A percentile compares a stretch with the other conserved stretches of the same genome.
Conservation (phyloP, 92 coral and sea anemone genomes). For the Parazoanthus atlanticus region DNA sequence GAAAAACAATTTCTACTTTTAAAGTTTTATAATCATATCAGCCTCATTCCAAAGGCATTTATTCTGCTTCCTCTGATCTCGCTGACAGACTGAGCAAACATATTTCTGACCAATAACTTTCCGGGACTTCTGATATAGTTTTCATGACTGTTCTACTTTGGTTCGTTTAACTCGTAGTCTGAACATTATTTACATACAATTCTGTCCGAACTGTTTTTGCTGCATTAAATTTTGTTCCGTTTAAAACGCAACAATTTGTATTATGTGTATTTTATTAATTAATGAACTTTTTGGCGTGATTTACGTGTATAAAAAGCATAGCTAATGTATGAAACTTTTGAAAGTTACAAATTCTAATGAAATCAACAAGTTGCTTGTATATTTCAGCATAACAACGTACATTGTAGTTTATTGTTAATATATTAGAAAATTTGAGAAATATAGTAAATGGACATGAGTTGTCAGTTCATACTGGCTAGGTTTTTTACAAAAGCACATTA, state of each 20-base stretch:
- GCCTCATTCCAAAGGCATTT: constrained; percentile 8
- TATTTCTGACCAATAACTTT: background rate
- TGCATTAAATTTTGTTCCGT: background rate
- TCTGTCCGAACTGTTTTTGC: background rate
- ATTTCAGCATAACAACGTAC: background rate
- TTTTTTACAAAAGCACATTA: too few relatives aligned
- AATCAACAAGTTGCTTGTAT: constrained; percentile 23
- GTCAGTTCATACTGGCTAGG: background rate
- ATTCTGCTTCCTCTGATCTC: constrained; percentile 24
- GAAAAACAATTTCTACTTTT: background rate
- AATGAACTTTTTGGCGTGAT: background rate
- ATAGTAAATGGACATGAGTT: too few relatives aligned
- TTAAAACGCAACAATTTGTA: background rate
- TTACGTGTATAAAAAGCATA: background rate
- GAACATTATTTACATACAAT: background rate
- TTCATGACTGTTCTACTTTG: background rate
- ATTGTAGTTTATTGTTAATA: background rate
- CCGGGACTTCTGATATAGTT: background rate
- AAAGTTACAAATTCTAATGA: background rate
- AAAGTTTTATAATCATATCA: background rate
- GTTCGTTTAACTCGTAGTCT: constrained; percentile 1
- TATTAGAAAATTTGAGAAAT: too few relatives aligned
- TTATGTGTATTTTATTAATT: constrained; percentile 3
- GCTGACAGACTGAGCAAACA: constrained; percentile 29
- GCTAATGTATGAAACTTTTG: background rate